These are phyloP conservation scores for Ophiothrix spiculata DNA, from an alignment of 35 echinoderm and acorn worm species.

Conservation along the genomic window DNA sequence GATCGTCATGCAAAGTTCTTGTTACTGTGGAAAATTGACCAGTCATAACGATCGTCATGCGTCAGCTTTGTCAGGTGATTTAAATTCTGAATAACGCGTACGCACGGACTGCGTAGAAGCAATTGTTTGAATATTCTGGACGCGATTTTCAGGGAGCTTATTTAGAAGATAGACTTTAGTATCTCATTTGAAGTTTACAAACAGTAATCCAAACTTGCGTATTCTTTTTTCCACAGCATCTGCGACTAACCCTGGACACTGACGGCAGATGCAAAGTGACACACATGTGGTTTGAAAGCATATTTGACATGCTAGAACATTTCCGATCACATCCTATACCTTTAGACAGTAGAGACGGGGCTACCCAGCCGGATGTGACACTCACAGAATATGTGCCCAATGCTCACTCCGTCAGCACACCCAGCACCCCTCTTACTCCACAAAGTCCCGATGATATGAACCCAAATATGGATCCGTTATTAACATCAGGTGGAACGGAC, in stretches of 20 bases:
- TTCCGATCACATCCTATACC: conserved; percentile 94
- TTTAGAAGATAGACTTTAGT: too few species aligned
- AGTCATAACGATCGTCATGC: too few species aligned
- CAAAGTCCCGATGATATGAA: conserved; percentile 29
- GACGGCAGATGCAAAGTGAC: conserved; percentile 86
- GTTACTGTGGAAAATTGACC: too few species aligned
- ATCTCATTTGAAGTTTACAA: too few species aligned
- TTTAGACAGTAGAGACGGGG: conserved; percentile 82
- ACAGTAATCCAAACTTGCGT: conserved; percentile 19
- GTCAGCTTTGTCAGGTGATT: too few species aligned
- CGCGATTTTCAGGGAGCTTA: too few species aligned
- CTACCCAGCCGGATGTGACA: conserved; percentile 86
- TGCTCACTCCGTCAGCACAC: conserved; percentile 62
- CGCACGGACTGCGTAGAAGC: too few species aligned
- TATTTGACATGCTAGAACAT: conserved; percentile 99
- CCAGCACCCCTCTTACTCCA: conserved; percentile 70
- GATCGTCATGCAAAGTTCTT: too few species aligned
- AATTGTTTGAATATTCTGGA: too few species aligned
- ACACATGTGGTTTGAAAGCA: conserved; percentile 97
- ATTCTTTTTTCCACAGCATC: conserved; percentile 57
- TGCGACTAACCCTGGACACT: conserved; percentile 87
- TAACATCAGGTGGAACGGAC: conserved; percentile 28
- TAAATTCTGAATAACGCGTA: too few species aligned
- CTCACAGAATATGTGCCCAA: conserved; percentile 91
- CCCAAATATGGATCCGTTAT: not conserved